A percentile compares a stretch with the other conserved stretches of the same genome.
Conservation (phyloP, 35 echinoderm and acorn worm species). For the Apostichopus californicus region DNA sequence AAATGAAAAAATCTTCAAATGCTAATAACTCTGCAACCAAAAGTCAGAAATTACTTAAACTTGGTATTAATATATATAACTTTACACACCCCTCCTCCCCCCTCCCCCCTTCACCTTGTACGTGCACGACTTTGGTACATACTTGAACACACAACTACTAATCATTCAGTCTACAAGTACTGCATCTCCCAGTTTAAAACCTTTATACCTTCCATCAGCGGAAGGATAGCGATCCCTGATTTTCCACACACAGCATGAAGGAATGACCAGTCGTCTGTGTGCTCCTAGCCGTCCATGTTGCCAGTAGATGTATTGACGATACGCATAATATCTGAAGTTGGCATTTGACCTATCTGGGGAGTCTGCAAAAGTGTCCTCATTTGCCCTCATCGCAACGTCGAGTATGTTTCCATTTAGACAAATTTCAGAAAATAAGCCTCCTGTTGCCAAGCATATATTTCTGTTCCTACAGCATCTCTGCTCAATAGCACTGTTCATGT, state of each 20-base stretch:
- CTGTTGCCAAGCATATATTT: background rate
- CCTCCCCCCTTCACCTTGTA: too few species aligned
- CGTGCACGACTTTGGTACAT: too few species aligned
- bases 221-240: conserved; percentile 10
- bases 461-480: background rate
- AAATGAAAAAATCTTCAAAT: too few species aligned
- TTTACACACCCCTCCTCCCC: too few species aligned
- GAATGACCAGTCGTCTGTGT: background rate
- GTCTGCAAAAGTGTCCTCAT: conserved; percentile 18
- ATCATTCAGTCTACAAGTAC: background rate
- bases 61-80: too few species aligned
- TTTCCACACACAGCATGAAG: conserved; percentile 45
- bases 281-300: conserved; percentile 46
- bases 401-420: conserved; percentile 33
- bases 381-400: conserved; percentile 25
- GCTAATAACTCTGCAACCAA: too few species aligned
- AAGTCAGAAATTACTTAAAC: too few species aligned
- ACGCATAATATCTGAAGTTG: background rate
- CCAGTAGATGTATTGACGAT: conserved; percentile 28
- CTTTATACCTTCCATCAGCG: conserved; percentile 14
- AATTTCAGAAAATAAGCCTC: background rate
- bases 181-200: conserved; percentile 27
- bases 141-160: too few species aligned
- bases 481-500: background rate
- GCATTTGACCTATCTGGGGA: background rate